Percentiles rank a stretch among this genome's conserved stretches.
Evolutionary conservation across 2,888 invertebrate genomes (phyloP).

Genomic region (Drosophila dives): DNA sequence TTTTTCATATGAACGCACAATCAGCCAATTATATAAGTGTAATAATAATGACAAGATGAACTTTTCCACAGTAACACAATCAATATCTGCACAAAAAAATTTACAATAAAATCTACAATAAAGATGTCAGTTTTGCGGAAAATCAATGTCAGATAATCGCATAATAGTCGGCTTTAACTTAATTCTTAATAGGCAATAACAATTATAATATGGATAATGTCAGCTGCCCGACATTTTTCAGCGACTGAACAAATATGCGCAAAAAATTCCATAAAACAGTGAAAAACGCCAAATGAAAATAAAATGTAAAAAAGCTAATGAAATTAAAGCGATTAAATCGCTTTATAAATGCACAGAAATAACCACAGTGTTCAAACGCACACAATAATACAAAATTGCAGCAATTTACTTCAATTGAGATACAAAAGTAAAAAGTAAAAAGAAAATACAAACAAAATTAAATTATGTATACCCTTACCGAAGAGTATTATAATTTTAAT

Average conservation of each 20-base stretch:
- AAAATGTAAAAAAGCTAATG: constrained; percentile 51
- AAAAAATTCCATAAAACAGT: constrained; percentile 11
- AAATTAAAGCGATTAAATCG: constrained; percentile 66
- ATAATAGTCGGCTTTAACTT: constrained; percentile 51
- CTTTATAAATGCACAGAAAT: constrained; percentile 39
- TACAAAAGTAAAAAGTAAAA: constrained; percentile 8
- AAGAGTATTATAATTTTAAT: background rate
- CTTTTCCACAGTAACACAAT: background rate
- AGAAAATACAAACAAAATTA: background rate
- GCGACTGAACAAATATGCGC: constrained; percentile 16
- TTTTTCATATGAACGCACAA: background rate
- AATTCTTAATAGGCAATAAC: constrained; percentile 58
- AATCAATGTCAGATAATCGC: constrained; percentile 47
- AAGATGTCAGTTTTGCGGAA: constrained; percentile 5
- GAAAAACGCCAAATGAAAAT: constrained; percentile 33
- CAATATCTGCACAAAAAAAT: background rate
- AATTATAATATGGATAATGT: constrained; percentile 52
- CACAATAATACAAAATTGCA: constrained; percentile 35
- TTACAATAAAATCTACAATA: background rate
- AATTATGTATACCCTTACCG: constrained; percentile 3
- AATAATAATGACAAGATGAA: background rate
- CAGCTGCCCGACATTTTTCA: constrained; percentile 55
- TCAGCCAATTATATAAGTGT: background rate
- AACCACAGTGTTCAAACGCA: constrained; percentile 1
- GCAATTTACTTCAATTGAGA: constrained; percentile 38